Base-by-base conservation (phyloP, 1,140 invertebrate genomes). In the Microplitis mediator region DNA sequence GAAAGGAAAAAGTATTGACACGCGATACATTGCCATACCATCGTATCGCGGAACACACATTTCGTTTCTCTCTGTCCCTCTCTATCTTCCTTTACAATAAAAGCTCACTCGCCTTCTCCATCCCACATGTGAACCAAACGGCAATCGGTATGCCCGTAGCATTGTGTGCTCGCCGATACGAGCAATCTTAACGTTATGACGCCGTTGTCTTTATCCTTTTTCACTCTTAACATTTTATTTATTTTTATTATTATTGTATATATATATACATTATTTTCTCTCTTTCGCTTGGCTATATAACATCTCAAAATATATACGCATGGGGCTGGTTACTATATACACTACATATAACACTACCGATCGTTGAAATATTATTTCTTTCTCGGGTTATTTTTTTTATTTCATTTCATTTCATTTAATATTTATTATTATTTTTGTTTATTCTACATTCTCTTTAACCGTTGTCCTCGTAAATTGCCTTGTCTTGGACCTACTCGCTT, bases 1-100 rank as follows among this genome's bases (percentile, higher is more conserved):
- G 81, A 82, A 81, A 80, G 79, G 81, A 80, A 81, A 81, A 81
- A 82, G 80, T 81, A 82, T 82, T 81, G 81, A 81, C 80, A 76
- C 75, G 75, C 76, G 77, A 80, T 81, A 81, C 76, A 75, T 76
- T 64, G 56, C 74, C 72, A 78, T 72, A 78, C 78, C 76, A 78
- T 78, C 79, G 71, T 74, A 78, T 23, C 39, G 6, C 5, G 68
- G 75, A 77, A 78, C 75, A 77, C 78, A 80, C 70, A 71, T 71
- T 52, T 71, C 45, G 62, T 70, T 70, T 23, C 35, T 62, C 69
- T 70, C 62, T 6, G 39, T 71, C 31, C 39, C 36, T 73, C 66
- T 14, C 16, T 52, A 34, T 60, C 65, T 61, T 39, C 65, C 8
- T 34, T 34, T 64, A 16, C 16, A 23, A 61, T 56, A 32, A 71